Evolutionary conservation across 2,888 invertebrate species (phyloP), one percentile per base, ranked within the genome.

Genomic region (Pediacus dermestoides): DNA sequence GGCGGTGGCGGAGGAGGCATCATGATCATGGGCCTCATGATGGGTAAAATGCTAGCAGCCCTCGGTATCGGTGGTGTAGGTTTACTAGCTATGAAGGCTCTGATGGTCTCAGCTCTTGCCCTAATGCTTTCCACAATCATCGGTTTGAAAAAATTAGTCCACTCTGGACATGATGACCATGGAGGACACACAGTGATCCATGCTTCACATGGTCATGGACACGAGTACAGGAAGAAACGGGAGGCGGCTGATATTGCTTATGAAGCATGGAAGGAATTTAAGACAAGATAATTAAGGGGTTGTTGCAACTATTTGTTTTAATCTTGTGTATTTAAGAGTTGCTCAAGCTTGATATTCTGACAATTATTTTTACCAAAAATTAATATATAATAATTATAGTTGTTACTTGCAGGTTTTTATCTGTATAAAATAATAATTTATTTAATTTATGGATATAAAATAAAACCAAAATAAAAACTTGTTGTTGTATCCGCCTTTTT

Each of bases 1-100:
- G 69, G 67, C 6, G 70, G 71, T 39, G 70, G 77, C 2, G 71
- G 75, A 2, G 78, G 77, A 1, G 76, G 75, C 1, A 60, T 82
- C 1, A 60, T 78, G 55, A 51, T 79, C 35, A 66, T 85, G 53
- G 85, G 82, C 0, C 55, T 85, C 46, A 82, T 87, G 83, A 82
- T 86, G 70, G 85, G 82, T 38, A 88, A 87, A 64, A 81, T 82
- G 60, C 67, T 88, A 58, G 84, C 85, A 0, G 83, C 86, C 0
- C 72, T 85, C 35, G 85, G 86, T 25, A 74, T 88, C 6, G 86
- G 85, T 16, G 84, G 84, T 8, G 70, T 88, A 1, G 87, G 82
- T 48, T 76, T 85, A 0, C 64, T 88, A 1, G 85, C 88, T 12
- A 82, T 87, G 82, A 88, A 88, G 53, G 71, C 70, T 8, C 57